Evolutionary conservation across 2,888 invertebrate genomes (phyloP), one percentile per base, ranked within the genome.

Genomic region (Acleris emargana): DNA sequence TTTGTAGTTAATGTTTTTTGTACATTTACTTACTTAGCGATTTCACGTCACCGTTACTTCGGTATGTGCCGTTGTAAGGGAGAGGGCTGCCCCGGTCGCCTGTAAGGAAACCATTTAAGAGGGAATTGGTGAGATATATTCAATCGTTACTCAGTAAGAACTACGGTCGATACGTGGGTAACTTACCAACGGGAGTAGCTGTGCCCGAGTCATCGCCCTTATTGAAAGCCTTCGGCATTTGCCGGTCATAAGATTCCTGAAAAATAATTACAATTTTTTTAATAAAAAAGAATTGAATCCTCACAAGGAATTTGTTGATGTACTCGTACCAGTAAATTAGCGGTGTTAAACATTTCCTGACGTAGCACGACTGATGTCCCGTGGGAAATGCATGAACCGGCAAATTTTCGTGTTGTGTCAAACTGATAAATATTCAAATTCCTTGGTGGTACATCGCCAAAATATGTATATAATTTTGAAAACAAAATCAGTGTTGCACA

Each of bases 21-120:
- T 32, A 38, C 13, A 4, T 38, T 20, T 16, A 51, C 89, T 87
- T 80, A 91, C 91, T 88, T 17, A 89, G 77, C 47, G 91, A 89
- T 81, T 86, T 91, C 7, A 79, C 73, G 70, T 92, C 92, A 45
- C 83, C 90, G 77, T 87, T 64, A 16, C 59, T 89, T 72, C 75
- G 81, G 55, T 79, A 79, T 68, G 76, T 84, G n/a, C 84, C 82
- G 68, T 81, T 86, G 68, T 81, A 86, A 5, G 79, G 70, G 18
- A 82, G 67, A n/a, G 87, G 82, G 62, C 80, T 85, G 63, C 68
- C 73, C 51, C 82, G 75, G 20, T 86, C 87, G 72, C 82, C 88
- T 87, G 73, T 49, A 76, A 76, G 68, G 18, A 16, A 60, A 57
- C 50, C 55, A 58, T 28, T 11, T 7, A 13, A 25, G 32, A 20